Evolutionary conservation across 64 coral and sea anemone species (phyloP).

Genomic region (Stichodactyla mertensii): DNA sequence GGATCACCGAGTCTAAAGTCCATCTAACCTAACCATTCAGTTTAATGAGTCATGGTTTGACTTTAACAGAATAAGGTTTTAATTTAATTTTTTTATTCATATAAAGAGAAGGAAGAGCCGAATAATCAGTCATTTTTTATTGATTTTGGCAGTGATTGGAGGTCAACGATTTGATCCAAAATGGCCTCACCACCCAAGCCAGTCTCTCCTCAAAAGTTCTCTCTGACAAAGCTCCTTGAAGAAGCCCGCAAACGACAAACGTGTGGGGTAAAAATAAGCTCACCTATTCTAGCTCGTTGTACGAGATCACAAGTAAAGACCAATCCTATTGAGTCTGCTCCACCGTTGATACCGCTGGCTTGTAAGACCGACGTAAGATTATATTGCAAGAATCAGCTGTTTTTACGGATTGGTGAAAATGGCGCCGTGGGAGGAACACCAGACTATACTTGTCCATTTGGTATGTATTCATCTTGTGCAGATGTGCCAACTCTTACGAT

Average conservation of each 20-base stretch:
- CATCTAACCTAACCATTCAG: too few relatives aligned
- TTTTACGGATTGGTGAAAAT: slow-evolving; percentile 17
- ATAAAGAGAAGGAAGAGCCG: too few relatives aligned
- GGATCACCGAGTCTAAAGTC: too few relatives aligned
- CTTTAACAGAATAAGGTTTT: too few relatives aligned
- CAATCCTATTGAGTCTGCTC: slow-evolving; percentile 4
- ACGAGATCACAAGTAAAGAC: neutral
- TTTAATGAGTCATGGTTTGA: too few relatives aligned
- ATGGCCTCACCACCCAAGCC: neutral
- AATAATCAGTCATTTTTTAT: too few relatives aligned
- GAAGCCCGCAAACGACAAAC: neutral
- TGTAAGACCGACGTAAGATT: slow-evolving; percentile 5
- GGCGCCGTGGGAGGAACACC: neutral
- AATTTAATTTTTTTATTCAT: too few relatives aligned
- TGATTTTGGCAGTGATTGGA: neutral
- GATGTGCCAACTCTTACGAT: too few relatives aligned
- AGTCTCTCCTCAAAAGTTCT: slow-evolving; percentile 14
- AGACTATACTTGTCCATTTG: slow-evolving; percentile 13
- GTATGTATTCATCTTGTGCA: neutral
- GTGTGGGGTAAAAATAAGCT: neutral
- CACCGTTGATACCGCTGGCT: neutral
- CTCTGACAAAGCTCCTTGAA: neutral
- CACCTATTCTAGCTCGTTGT: slow-evolving; percentile 11
- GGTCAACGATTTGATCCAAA: neutral
- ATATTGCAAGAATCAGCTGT: slow-evolving; percentile 20